phyloP scores from a whole-genome alignment of 2,113 vertebrate species.

The Oryzias celebensis region DNA sequence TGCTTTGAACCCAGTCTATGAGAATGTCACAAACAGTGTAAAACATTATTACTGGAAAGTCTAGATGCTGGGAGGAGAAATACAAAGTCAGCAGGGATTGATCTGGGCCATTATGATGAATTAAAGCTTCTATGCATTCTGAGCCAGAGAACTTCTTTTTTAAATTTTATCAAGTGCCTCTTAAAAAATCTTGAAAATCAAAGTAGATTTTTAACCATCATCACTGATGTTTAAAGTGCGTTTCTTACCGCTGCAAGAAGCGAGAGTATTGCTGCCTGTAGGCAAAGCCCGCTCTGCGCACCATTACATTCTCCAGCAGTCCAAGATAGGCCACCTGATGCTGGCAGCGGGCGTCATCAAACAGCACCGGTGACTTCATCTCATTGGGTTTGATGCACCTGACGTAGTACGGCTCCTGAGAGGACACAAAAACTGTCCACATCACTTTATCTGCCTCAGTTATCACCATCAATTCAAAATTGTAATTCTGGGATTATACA shows the following conservation, averaged over 20 bases:
- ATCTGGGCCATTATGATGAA: no score
- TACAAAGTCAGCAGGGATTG: no score
- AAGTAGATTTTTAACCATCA: not conserved
- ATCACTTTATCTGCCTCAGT: not conserved
- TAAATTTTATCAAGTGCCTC: no score
- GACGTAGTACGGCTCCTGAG: slow-evolving; percentile 92
- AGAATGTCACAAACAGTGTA: no score
- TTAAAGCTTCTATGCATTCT: no score
- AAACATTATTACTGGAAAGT: no score
- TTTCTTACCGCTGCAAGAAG: slow-evolving; percentile 87
- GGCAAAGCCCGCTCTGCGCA: slow-evolving; percentile 90
- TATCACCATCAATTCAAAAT: no score
- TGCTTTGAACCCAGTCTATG: no score
- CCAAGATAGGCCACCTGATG: slow-evolving; percentile 93
- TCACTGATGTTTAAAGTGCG: not conserved
- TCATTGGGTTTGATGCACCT: slow-evolving; percentile 94
- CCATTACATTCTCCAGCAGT: slow-evolving; percentile 91
- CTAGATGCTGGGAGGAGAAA: no score
- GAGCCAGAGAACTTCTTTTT: no score
- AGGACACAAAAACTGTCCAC: not conserved
- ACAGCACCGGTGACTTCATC: slow-evolving; percentile 79
- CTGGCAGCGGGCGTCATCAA: slow-evolving; percentile 83
- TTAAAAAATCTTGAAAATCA: no score
- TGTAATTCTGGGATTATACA: no score
- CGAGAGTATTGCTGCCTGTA: slow-evolving; percentile 88